These are phyloP conservation scores for Lepidonotus clava DNA, from an alignment of 2,888 invertebrate genomes.

Conservation along the genomic window DNA sequence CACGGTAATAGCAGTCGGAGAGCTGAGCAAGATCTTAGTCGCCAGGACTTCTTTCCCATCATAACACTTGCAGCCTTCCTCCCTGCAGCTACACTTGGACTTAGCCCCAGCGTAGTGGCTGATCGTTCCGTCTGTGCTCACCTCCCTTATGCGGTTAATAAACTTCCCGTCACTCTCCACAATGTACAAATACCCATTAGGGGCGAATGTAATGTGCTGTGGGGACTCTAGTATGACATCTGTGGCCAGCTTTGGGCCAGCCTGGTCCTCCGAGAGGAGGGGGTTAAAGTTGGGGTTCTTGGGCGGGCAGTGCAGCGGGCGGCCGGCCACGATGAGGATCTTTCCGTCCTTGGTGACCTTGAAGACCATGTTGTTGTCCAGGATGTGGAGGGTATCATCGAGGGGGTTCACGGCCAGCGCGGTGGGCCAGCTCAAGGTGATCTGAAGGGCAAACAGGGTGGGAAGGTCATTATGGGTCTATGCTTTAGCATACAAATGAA, in stretches of 20 bases:
- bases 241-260: constrained; percentile 84
- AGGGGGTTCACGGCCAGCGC: constrained; percentile 95
- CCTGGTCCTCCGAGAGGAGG: constrained; percentile 80
- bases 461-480: no score
- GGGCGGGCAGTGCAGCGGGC: constrained; percentile 93
- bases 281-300: constrained; percentile 83
- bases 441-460: constrained; percentile 82
- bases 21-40: constrained; percentile 95
- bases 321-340: constrained; percentile 95
- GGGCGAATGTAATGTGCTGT: constrained; percentile 93
- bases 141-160: constrained; percentile 90
- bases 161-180: constrained; percentile 95
- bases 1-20: constrained; percentile 91
- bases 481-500: no score
- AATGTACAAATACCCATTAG: constrained; percentile 94
- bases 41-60: constrained; percentile 86
- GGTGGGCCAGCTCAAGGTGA: constrained; percentile 98
- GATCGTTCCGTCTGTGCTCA: constrained; percentile 96
- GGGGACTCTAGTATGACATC: constrained; percentile 94
- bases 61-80: constrained; percentile 93
- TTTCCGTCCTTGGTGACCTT: constrained; percentile 93
- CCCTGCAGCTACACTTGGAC: constrained; percentile 80
- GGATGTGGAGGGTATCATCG: constrained; percentile 96
- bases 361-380: constrained; percentile 92
- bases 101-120: constrained; percentile 96